Percentiles rank a stretch among this genome's conserved stretches.
Conservation (phyloP, 2,797 vertebrate genomes). For the Sebastiscus tertius region DNA sequence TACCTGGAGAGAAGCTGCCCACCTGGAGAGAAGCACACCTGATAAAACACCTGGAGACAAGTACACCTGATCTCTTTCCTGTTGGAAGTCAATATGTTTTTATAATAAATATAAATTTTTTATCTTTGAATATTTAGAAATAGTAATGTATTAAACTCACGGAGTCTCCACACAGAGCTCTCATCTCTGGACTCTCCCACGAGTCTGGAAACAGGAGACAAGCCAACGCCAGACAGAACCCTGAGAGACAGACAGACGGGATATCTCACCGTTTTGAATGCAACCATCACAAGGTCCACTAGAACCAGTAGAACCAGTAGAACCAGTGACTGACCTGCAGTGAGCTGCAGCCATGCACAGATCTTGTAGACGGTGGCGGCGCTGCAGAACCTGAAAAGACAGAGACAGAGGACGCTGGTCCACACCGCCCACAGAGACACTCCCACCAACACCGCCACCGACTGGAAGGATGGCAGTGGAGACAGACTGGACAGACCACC, state of each 20-base stretch:
- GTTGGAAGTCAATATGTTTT: too few relatives aligned
- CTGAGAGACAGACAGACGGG: conserved; percentile 44
- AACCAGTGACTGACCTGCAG: conserved; percentile 74
- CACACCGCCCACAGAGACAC: conserved; percentile 85
- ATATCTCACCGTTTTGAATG: background rate
- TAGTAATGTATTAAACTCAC: conserved; percentile 46
- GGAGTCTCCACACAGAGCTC: conserved; percentile 82
- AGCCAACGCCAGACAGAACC: conserved; percentile 82
- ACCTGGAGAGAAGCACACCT: conserved; percentile 50
- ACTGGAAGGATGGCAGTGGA: conserved; percentile 86
- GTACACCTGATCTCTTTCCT: too few relatives aligned
- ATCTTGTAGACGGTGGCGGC: conserved; percentile 88
- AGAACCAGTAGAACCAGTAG: background rate
- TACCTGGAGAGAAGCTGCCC: conserved; percentile 84
- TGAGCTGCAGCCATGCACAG: conserved; percentile 88
- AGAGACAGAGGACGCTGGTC: conserved; percentile 84
- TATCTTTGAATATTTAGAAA: background rate
- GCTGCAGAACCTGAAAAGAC: conserved; percentile 87
- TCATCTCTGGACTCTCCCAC: conserved; percentile 86
- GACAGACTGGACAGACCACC: conserved; percentile 82
- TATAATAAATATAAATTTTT: too few relatives aligned
- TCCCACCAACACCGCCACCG: conserved; percentile 85
- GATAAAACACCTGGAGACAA: too few relatives aligned
- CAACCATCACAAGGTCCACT: background rate
- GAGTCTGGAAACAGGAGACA: conserved; percentile 86